A percentile compares a stretch with the other conserved stretches of the same genome.
phyloP scores from a whole-genome alignment of 2,888 invertebrate species.

The Agrotis ipsilon region DNA sequence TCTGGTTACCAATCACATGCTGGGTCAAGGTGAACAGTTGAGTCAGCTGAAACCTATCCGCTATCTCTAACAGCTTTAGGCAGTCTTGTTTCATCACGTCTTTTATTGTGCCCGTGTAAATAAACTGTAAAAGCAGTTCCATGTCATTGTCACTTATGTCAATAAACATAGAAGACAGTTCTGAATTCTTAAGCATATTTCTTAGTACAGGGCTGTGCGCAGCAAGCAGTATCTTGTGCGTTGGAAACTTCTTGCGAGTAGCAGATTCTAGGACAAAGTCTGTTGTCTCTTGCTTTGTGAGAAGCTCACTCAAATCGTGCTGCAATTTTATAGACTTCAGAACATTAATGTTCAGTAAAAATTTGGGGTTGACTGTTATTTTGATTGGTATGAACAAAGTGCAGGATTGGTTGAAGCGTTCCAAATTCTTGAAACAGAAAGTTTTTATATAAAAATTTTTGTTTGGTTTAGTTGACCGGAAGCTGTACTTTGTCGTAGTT shows the following conservation, averaged over 20 bases:
- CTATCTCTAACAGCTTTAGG: constrained; percentile 75
- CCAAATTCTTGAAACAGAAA: constrained; percentile 72
- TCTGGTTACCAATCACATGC: constrained; percentile 73
- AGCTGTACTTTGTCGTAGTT: constrained; percentile 68
- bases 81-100: constrained; percentile 76
- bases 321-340: constrained; percentile 77
- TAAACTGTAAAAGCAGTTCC: constrained; percentile 79
- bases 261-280: constrained; percentile 78
- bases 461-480: constrained; percentile 71
- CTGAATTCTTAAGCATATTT: constrained; percentile 70
- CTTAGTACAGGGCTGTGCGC: constrained; percentile 80
- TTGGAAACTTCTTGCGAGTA: constrained; percentile 72
- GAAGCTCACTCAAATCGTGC: constrained; percentile 73
- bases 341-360: constrained; percentile 69
- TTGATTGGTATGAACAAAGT: constrained; percentile 78
- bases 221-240: constrained; percentile 81
- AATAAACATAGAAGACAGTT: constrained; percentile 66
- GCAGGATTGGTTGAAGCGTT: constrained; percentile 60
- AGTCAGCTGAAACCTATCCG: constrained; percentile 75
- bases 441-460: constrained; percentile 79
- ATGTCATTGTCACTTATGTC: constrained; percentile 78
- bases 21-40: constrained; percentile 75
- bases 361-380: constrained; percentile 72
- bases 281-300: constrained; percentile 73
- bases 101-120: constrained; percentile 81